Conservation (phyloP, 2,113 vertebrate species). For the Rhagologus leucostigma region DNA sequence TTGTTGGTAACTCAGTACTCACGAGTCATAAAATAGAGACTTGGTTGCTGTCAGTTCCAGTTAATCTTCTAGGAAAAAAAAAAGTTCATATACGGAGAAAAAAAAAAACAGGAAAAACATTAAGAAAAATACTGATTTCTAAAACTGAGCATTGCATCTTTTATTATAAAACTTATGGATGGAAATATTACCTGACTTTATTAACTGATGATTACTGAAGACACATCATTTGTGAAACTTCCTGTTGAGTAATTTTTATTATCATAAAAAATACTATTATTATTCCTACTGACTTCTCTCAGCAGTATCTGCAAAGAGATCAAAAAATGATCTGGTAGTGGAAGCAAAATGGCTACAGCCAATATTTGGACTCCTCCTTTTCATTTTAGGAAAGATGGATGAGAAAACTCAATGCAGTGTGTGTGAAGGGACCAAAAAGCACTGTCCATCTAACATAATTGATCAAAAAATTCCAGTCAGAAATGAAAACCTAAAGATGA, state of each 20-base stretch:
- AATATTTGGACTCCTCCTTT: not conserved
- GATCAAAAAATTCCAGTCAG: not conserved
- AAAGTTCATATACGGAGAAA: not conserved
- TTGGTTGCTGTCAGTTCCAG: not conserved
- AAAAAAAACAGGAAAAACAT: not conserved
- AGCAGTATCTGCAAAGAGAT: not conserved
- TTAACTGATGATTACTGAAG: not conserved
- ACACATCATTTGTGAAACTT: not conserved
- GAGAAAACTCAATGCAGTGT: not conserved
- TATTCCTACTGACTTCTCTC: not conserved
- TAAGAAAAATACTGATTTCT: not conserved
- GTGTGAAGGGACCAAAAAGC: not conserved
- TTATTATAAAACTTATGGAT: not conserved
- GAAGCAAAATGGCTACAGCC: not conserved
- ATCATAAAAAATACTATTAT: not conserved
- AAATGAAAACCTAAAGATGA: not conserved
- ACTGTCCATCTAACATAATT: not conserved
- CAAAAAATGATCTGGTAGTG: not conserved
- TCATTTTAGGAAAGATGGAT: not conserved
- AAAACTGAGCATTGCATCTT: not conserved
- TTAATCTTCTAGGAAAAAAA: not conserved
- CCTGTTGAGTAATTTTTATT: not conserved
- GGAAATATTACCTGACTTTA: not conserved
- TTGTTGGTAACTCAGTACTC: not conserved
- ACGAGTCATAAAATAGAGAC: not conserved